phyloP scores from a whole-genome alignment of 2,888 invertebrate genomes.

The Aspidiotus rigidus region DNA sequence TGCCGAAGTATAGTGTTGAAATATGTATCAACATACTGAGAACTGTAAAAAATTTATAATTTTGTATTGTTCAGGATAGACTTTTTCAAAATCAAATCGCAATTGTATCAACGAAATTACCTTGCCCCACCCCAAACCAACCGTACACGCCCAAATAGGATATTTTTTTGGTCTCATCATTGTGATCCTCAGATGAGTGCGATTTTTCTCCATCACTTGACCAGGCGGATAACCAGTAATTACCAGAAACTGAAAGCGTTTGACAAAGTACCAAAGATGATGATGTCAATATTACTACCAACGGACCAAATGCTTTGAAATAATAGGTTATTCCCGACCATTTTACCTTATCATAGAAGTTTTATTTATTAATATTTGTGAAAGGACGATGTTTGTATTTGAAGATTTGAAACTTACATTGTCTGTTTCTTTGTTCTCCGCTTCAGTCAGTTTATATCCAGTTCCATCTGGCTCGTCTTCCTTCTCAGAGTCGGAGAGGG shows the following conservation, averaged over 20 bases:
- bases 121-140: constrained; percentile 77
- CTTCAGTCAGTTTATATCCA: constrained; percentile 74
- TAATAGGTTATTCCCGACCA: constrained; percentile 82
- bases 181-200: too few species aligned
- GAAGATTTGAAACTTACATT: constrained; percentile 48
- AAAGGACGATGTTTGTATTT: too few species aligned
- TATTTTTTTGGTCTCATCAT: constrained; percentile 51
- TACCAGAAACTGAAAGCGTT: constrained; percentile 75
- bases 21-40: constrained; percentile 56
- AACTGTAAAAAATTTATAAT: constrained; percentile 48
- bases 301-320: constrained; percentile 75
- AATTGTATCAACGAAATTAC: constrained; percentile 45
- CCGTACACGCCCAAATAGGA: constrained; percentile 85
- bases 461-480: too few species aligned
- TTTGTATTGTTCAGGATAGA: not conserved
- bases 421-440: constrained; percentile 84
- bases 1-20: constrained; percentile 58
- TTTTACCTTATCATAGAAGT: constrained; percentile 55
- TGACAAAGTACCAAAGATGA: constrained; percentile 68
- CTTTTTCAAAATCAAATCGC: too few species aligned
- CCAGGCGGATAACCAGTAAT: constrained; percentile 77
- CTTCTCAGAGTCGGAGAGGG: too few species aligned
- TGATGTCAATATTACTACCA: constrained; percentile 48
- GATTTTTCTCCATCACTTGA: constrained; percentile 53
- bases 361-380: too few species aligned